phyloP scores from a whole-genome alignment of 2,113 vertebrate species.

The Brachypteracias leptosomus region DNA sequence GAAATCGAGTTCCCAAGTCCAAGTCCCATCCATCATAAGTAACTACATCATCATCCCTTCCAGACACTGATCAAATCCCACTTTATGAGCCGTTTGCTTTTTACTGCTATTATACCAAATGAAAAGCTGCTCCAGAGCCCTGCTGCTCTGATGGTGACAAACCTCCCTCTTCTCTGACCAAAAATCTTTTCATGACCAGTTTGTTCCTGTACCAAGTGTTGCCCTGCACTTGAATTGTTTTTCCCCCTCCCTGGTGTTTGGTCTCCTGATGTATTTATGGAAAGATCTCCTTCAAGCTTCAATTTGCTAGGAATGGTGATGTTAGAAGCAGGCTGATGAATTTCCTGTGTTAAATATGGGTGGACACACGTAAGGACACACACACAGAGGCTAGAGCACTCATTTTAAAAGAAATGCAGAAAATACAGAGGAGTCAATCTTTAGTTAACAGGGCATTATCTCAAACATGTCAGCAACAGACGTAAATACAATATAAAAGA shows the following conservation, averaged over 20 bases:
- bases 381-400: slow-evolving; percentile 15
- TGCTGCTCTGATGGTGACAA: background rate
- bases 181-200: background rate
- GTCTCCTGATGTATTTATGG: slow-evolving; percentile 53
- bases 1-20: background rate
- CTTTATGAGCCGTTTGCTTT: slow-evolving; percentile 21
- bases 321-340: slow-evolving; percentile 11
- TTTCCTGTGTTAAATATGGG: background rate
- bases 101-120: background rate
- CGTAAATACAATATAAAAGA: slow-evolving; percentile 69
- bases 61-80: slow-evolving; percentile 27
- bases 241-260: slow-evolving; percentile 18
- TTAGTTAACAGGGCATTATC: slow-evolving; percentile 46
- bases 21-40: background rate
- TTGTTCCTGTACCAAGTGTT: background rate
- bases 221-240: slow-evolving; percentile 33
- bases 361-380: background rate
- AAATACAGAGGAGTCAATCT: slow-evolving; percentile 60
- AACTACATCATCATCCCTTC: background rate
- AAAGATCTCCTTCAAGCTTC: slow-evolving; percentile 45
- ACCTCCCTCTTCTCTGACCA: background rate
- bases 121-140: background rate
- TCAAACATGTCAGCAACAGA: slow-evolving; percentile 53
- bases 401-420: slow-evolving; percentile 63
- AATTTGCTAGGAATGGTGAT: slow-evolving; percentile 55